Percentiles rank a stretch among this genome's conserved stretches.
Conservation (phyloP, 2,113 vertebrate species). For the Oplegnathus fasciatus region DNA sequence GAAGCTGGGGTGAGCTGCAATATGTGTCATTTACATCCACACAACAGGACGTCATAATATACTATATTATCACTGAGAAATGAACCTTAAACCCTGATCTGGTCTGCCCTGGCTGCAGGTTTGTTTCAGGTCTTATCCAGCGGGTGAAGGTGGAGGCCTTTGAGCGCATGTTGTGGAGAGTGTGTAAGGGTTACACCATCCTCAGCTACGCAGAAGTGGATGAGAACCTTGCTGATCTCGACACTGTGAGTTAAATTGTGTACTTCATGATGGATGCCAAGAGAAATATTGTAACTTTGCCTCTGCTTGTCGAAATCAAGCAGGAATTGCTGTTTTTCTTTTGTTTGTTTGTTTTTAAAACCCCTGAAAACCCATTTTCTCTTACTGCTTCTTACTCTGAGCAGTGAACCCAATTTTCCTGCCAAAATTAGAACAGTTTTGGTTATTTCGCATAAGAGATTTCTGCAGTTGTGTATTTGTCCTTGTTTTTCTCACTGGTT, state of each 20-base stretch:
- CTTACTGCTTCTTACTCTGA: not conserved
- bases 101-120: slow-evolving; percentile 80
- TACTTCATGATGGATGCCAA: not conserved
- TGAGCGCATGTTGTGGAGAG: slow-evolving; percentile 96
- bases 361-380: not conserved
- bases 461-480: not conserved
- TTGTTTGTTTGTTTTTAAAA: not conserved
- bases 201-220: slow-evolving; percentile 93
- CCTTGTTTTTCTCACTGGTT: not conserved
- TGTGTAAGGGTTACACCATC: slow-evolving; percentile 96
- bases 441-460: not conserved
- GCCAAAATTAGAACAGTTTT: not conserved
- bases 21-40: not conserved
- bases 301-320: not conserved
- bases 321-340: not conserved
- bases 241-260: slow-evolving; percentile 87
- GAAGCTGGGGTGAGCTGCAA: slow-evolving; percentile 91
- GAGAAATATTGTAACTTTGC: not conserved
- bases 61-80: not conserved
- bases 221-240: slow-evolving; percentile 89
- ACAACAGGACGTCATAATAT: not conserved
- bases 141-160: slow-evolving; percentile 94
- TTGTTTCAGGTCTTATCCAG: slow-evolving; percentile 94
- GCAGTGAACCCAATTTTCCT: not conserved
- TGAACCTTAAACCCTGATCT: not conserved